Base-by-base conservation (phyloP, 2,888 invertebrate species). In the Aspidiotus destructor region DNA sequence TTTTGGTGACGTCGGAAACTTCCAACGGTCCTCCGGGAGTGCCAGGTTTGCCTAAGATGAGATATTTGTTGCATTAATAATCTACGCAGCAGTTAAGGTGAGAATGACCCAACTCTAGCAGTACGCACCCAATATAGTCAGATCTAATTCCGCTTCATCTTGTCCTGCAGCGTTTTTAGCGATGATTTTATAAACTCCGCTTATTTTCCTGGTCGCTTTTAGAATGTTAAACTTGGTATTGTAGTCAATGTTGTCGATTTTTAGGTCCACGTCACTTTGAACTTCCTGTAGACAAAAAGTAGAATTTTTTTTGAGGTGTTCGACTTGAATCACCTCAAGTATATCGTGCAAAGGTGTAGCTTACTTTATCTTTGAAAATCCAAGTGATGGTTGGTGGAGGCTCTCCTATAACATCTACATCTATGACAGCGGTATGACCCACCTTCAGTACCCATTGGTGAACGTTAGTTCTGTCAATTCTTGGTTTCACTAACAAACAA, bases 161-260 rank as follows among this genome's bases (percentile, higher is more conserved):
- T 91, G 90, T 0, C 97, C 97, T 8, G 91, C 91, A 76, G 89
- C 88, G 77, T 98, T 98, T 77, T 86, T 88, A 28, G 97, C 94
- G 71, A 84, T 88, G 71, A 97, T 89, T 2, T 85, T 85, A 76
- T 97, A 97, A 77, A 88, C 89, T 44, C 95, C 97, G 70, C 88
- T 87, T 75, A 92, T 87, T 5, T 81, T 80, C 67, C 96, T 84
- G 74, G 89, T 88, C 41, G 89, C 85, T 77, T 89, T 86, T 75
- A 91, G 83, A 73, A 93, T 86, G 75, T 91, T 84, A 80, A 94
- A 86, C 80, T 93, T 93, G 0, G 92, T 92, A 75, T 92, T 92
- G 76, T 94, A 93, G 74, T 93, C 93, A 68, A 91, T 82, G 74
- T 87, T 90, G 75, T 92, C 86, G 71, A 92, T 86, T 73, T 87